Evolutionary conservation across 1,140 invertebrate species (phyloP).

Genomic region (Cephus cinctus): DNA sequence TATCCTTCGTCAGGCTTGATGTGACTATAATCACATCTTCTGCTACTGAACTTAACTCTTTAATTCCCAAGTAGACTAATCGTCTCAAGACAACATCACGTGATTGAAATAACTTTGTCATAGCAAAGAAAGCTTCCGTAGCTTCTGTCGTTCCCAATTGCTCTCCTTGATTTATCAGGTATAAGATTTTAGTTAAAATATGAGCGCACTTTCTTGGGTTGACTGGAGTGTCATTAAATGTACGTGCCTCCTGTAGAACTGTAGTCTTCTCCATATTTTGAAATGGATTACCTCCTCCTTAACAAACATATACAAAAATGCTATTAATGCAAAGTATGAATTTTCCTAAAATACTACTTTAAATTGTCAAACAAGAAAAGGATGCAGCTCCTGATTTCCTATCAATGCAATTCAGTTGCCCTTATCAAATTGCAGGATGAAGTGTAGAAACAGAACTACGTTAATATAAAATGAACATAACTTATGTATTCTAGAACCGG

Average conservation of each 20-base stretch:
- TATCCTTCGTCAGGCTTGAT: constrained; percentile 96
- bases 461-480: too few species aligned
- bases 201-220: constrained; percentile 95
- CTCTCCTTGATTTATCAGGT: constrained; percentile 94
- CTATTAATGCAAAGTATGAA: too few species aligned
- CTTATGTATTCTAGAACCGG: too few species aligned
- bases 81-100: constrained; percentile 92
- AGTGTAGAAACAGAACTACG: too few species aligned
- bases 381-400: too few species aligned
- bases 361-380: too few species aligned
- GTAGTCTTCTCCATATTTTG: constrained; percentile 93
- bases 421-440: too few species aligned
- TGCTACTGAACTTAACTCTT: constrained; percentile 91
- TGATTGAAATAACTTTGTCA: constrained; percentile 98
- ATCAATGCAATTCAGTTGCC: too few species aligned
- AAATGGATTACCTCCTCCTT: constrained; percentile 82
- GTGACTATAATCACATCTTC: constrained; percentile 99
- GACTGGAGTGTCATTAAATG: constrained; percentile 96
- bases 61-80: constrained; percentile 97
- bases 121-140: constrained; percentile 98
- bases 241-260: constrained; percentile 93
- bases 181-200: constrained; percentile 95
- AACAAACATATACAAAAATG: constrained; percentile 29
- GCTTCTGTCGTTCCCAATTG: constrained; percentile 90
- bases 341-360: too few species aligned